Base-by-base conservation (phyloP, 2,888 invertebrate genomes). In the Orthosia gracilis region DNA sequence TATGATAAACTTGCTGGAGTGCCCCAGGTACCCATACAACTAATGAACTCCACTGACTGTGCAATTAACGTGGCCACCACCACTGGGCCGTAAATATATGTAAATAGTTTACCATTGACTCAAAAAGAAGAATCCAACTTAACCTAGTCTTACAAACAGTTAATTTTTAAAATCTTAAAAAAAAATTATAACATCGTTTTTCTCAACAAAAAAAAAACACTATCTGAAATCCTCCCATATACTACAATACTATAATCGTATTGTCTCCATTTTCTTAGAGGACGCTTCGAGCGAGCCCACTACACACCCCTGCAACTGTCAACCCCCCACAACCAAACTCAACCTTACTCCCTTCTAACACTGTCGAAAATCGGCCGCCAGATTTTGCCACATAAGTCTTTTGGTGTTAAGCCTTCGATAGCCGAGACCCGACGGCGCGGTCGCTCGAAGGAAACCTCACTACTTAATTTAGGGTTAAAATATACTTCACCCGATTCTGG, bases 221-320 rank as follows among this genome's bases (percentile, higher is more conserved):
- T 9, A 40, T 40, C 40, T 40, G 40, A 40, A 40, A 76, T 68
- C 69, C 75, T 64, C 4, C 1, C 86, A 80, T 92, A 89, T 93
- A 93, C 95, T 94, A 82, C 79, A 84, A 77, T 89, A 91, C 91
- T 92, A 93, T 94, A 94, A 95, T 95, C 93, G 93, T 94, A 94
- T 94, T 93, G 94, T 95, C 95, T 95, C 93, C 93, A 93, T 94
- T 95, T 95, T 95, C 93, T 94, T 93, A 95, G 93, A 95, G 94
- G 94, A 95, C 94, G 93, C 89, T 89, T 86, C 85, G 91, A 91
- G 88, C 94, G 92, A 93, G 94, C 93, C 94, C 94, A 90, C 93
- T 83, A 93, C 94, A 94, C 94, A 93, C 93, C 94, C 94, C 89
- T 90, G 81, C 80, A 84, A 78, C 86, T 66, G 59, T 18, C 31